Evolutionary conservation across 2,797 vertebrate species (phyloP), one percentile per base, ranked within the genome.

Genomic region (Xenopus petersii): DNA sequence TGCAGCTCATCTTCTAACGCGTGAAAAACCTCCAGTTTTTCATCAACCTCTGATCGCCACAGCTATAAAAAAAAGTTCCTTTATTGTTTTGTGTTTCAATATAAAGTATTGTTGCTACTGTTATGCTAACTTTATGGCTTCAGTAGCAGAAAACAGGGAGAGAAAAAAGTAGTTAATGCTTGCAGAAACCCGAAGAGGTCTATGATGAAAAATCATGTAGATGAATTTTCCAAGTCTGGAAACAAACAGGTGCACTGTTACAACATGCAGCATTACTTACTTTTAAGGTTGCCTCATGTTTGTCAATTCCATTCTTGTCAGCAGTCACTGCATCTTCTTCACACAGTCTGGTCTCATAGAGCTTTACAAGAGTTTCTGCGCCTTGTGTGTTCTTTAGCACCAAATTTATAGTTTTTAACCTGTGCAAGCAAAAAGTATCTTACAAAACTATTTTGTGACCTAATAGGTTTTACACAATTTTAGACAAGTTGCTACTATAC

Each of bases 1-100:
- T 98, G 96, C 65, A 99, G 85, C 81, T 96, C 96, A 59, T 99
- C 98, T 83, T 98, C 95, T 82, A 99, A 88, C n/a, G 93, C 89
- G 36, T 98, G 98, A 84, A 99, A 98, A 3, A 95, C 92, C 51
- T 93, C 93, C 74, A 96, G 93, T 80, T 91, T 93, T 75, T 97
- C 96, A 71, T 98, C 96, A 1, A 98, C 95, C 86, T 99, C 98
- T 75, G 96, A 90, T 64, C 96, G 89, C 97, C 96, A 99, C 93
- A 94, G 94, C 98, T 99, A 70, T 62, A 17, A 81, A 0, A 51
- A 42, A 42, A 30, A 30, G 26, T 30, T 2, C 2, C 4, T 30
- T 30, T 30, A 30, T 21, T 21, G 21, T 21, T 21, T 21, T 36
- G 6, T 36, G 6, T 36, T 4, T 36, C 33, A 36, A 6, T 36